A percentile compares a stretch with the other conserved stretches of the same genome.
Conservation (phyloP, 2,113 vertebrate genomes). For the Sinocyclocheilus anophthalmus region DNA sequence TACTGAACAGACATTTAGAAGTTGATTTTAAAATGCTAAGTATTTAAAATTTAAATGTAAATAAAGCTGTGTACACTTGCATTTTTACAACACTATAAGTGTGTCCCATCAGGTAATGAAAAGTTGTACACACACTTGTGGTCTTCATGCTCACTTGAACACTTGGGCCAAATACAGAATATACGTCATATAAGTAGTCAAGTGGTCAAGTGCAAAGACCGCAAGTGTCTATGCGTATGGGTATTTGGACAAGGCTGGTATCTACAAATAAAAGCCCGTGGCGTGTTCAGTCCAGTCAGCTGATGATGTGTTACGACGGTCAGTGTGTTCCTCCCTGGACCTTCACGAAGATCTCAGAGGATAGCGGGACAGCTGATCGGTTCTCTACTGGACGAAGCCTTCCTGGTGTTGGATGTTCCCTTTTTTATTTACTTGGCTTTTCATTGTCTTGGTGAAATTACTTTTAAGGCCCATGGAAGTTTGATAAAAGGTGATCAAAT, state of each 20-base stretch:
- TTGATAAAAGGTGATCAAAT: slow-evolving; percentile 48
- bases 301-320: slow-evolving; percentile 6
- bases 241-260: background rate
- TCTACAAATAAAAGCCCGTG: background rate
- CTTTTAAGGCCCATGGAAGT: background rate
- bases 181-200: too few species aligned
- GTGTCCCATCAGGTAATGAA: too few species aligned
- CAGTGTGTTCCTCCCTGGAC: background rate
- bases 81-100: too few species aligned
- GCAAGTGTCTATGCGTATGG: too few species aligned
- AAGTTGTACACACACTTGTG: too few species aligned
- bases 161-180: too few species aligned
- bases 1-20: too few species aligned
- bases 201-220: too few species aligned
- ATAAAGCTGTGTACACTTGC: too few species aligned
- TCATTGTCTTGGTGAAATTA: background rate
- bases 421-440: background rate
- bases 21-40: too few species aligned
- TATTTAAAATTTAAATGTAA: too few species aligned
- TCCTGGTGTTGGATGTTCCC: background rate
- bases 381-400: background rate
- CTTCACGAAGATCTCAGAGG: background rate
- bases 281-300: background rate
- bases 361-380: background rate
- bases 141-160: too few species aligned